Base-by-base conservation (phyloP, 2,797 vertebrate species). In the Odontamblyopus rebecca region DNA sequence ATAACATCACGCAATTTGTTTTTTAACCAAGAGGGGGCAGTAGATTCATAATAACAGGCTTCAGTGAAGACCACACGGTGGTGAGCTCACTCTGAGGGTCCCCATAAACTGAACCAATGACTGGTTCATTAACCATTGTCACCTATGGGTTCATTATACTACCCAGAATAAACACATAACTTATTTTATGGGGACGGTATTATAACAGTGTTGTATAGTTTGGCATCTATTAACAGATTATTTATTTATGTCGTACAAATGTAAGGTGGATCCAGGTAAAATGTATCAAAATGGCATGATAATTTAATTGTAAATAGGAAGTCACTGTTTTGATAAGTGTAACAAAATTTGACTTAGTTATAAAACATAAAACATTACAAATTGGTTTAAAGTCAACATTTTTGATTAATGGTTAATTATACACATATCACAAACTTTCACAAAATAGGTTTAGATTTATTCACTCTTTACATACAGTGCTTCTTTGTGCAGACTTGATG, bases 21-120 rank as follows among this genome's bases (percentile, higher is more conserved):
- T 12, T 69, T 68, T 32, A 57, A 74, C 89, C 94, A 93, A 87
- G 89, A 88, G 94, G 91, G 93, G 94, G 94, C 93, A 95, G 91
- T 95, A 84, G 91, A 89, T 89, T 90, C 92, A 88, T 93, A 76
- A 89, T 61, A 69, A 92, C 84, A 69, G 79, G 76, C 77, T 73
- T 35, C 62, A 78, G 48, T 69, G n/a, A 71, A 72, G 30, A 61
- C 69, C 26, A 29, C 11, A 44, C 44, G 73, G 80, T 78, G 77
- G 80, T 78, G 77, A 75, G 74, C 71, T 81, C 68, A 60, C 77
- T 48, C 73, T 82, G 70, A n/a, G 32, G 44, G 70, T 74, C 85
- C 76, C 35, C 41, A 19, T 3, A 48, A 48, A 29, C 7, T 53
- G 13, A 67, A 29, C 8, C 27, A 51, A 19, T 67, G 48, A 53